Percentiles rank a stretch among this genome's conserved stretches.
Conservation (phyloP, 2,888 invertebrate species). For the Hirtodrosophila cameraria region DNA sequence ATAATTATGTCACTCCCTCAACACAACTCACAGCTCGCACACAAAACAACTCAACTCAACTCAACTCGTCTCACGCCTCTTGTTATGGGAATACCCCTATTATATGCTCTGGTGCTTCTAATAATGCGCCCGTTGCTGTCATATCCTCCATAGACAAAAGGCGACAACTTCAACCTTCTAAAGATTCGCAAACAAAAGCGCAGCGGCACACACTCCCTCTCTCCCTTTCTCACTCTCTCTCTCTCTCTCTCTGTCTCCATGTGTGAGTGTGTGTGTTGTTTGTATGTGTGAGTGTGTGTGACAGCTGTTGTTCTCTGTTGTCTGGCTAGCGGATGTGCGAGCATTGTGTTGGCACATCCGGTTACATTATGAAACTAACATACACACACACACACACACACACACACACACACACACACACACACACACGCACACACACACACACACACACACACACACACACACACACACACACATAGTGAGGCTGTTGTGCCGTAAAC, state of each 20-base stretch:
- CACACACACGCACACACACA: conserved; percentile 21
- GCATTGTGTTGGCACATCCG: conserved; percentile 79
- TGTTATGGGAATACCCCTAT: conserved; percentile 76
- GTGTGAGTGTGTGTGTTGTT: conserved; percentile 27
- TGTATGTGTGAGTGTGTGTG: conserved; percentile 58
- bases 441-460: conserved; percentile 36
- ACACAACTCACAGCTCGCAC: conserved; percentile 54
- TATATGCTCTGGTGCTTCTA: conserved; percentile 77
- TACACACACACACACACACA: conserved; percentile 32
- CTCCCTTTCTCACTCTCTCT: no score
- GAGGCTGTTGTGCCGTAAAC: conserved; percentile 58
- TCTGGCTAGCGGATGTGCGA: conserved; percentile 76
- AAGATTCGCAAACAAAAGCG: conserved; percentile 74
- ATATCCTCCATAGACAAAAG: conserved; percentile 49
- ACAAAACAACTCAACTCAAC: conserved; percentile 48
- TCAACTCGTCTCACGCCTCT: conserved; percentile 61
- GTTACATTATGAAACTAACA: conserved; percentile 75
- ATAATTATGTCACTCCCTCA: conserved; percentile 71
- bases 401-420: conserved; percentile 46
- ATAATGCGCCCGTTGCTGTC: conserved; percentile 73
- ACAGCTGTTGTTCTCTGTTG: conserved; percentile 76
- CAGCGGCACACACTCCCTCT: conserved; percentile 46
- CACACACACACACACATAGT: conserved; percentile 17
- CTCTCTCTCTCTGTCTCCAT: conserved; percentile 8
- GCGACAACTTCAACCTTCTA: conserved; percentile 33